Evolutionary conservation across 2,113 vertebrate species (phyloP).

Genomic region (Malurus cyaneus): DNA sequence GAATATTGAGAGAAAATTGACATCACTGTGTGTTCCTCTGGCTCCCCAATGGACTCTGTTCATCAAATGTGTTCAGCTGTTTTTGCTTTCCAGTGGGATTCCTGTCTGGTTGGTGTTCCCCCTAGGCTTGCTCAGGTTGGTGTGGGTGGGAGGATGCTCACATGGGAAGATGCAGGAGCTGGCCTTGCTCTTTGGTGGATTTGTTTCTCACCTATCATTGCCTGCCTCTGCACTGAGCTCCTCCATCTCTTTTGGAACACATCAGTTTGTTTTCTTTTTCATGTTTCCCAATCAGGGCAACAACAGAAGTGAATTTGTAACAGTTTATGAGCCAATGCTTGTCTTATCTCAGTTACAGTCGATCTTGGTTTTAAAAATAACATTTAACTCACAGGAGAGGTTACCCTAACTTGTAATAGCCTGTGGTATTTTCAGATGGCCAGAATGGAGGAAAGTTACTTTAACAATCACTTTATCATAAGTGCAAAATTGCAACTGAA

Average conservation of each 20-base stretch:
- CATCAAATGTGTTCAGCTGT: not conserved
- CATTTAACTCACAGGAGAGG: not conserved
- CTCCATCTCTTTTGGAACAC: not conserved
- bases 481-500: not conserved
- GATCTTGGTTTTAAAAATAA: not conserved
- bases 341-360: not conserved
- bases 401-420: not conserved
- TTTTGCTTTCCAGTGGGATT: not conserved
- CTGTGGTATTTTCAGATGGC: not conserved
- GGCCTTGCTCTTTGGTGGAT: not conserved
- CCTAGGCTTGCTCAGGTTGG: not conserved
- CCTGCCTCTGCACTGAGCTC: not conserved
- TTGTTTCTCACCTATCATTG: not conserved
- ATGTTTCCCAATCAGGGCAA: not conserved
- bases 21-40: not conserved
- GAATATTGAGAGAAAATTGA: not conserved
- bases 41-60: not conserved
- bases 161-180: accelerated
- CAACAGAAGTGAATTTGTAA: not conserved
- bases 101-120: not conserved
- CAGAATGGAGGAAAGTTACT: not conserved
- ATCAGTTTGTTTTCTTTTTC: not conserved
- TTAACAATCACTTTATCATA: not conserved
- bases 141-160: not conserved
- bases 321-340: not conserved